These are phyloP conservation scores for Drosophila buzzatii DNA, from an alignment of 2,888 invertebrate species.

Conservation along the genomic window DNA sequence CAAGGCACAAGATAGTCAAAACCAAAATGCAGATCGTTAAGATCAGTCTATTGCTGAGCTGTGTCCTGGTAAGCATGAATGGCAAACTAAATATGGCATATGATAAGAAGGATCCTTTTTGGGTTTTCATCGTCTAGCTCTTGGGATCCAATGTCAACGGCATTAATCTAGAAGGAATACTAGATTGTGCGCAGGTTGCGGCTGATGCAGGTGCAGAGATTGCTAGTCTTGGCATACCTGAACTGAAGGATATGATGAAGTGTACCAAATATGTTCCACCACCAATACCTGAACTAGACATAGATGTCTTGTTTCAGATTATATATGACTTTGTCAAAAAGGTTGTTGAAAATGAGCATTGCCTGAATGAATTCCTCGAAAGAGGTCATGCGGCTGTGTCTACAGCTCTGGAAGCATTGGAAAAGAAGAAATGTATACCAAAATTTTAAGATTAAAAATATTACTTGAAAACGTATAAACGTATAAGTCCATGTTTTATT, in stretches of 20 bases:
- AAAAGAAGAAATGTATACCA: not conserved
- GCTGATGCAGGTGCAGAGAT: not conserved
- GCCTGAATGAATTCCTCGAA: not conserved
- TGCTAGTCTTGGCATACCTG: not conserved
- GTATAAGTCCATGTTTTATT: not conserved
- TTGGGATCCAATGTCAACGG: not conserved
- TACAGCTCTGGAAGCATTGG: not conserved
- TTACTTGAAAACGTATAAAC: not conserved
- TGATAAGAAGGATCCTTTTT: not conserved
- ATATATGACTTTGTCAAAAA: not conserved
- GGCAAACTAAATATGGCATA: too few species aligned
- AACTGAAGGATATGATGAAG: not conserved
- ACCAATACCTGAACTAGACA: not conserved
- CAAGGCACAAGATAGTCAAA: not conserved
- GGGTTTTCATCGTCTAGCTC: not conserved
- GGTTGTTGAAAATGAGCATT: not conserved
- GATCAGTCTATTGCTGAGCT: conserved; percentile 4
- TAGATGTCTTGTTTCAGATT: not conserved
- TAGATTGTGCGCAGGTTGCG: not conserved
- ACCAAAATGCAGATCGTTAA: conserved; percentile 2
- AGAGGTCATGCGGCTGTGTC: accelerated
- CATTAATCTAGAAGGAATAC: accelerated
- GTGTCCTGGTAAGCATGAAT: conserved; percentile 9
- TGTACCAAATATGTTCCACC: not conserved
- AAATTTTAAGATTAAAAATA: not conserved